phyloP scores from a whole-genome alignment of 2,113 vertebrate genomes.

The Carettochelys insculpta region DNA sequence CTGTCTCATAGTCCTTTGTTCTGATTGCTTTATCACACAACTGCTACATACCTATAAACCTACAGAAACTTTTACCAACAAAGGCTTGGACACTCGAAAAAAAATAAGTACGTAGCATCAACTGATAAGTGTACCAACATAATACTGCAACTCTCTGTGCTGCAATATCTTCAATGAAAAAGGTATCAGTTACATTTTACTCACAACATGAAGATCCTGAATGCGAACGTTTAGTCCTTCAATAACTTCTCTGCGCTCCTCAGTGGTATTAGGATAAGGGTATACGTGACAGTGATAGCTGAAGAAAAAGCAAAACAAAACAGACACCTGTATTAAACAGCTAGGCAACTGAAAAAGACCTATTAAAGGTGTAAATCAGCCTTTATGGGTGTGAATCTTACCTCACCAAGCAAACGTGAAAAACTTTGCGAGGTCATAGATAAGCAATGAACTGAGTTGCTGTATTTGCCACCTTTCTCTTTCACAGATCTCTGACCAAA shows the following conservation, averaged over 20 bases:
- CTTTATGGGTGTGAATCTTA: neutral
- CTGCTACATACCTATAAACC: neutral
- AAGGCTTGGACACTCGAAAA: neutral
- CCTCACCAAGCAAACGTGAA: neutral
- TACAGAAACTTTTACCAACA: neutral
- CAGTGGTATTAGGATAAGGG: conserved; percentile 88
- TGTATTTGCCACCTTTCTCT: neutral
- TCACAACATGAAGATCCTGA: conserved; percentile 91
- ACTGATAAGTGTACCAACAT: neutral
- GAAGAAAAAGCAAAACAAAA: neutral
- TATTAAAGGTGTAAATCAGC: neutral
- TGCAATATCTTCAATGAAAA: neutral
- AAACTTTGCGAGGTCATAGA: neutral
- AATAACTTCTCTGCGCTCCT: conserved; percentile 87
- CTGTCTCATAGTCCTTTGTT: neutral
- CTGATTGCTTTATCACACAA: neutral
- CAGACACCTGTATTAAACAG: neutral
- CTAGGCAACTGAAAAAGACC: neutral
- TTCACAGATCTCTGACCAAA: neutral
- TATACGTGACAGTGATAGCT: conserved; percentile 97
- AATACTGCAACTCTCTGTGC: neutral
- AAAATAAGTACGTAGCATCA: neutral
- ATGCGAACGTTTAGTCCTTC: conserved; percentile 90
- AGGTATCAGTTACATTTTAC: neutral
- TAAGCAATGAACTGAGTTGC: neutral